Base-by-base conservation (phyloP, 2,113 vertebrate species). In the Melanostigma gelatinosum region DNA sequence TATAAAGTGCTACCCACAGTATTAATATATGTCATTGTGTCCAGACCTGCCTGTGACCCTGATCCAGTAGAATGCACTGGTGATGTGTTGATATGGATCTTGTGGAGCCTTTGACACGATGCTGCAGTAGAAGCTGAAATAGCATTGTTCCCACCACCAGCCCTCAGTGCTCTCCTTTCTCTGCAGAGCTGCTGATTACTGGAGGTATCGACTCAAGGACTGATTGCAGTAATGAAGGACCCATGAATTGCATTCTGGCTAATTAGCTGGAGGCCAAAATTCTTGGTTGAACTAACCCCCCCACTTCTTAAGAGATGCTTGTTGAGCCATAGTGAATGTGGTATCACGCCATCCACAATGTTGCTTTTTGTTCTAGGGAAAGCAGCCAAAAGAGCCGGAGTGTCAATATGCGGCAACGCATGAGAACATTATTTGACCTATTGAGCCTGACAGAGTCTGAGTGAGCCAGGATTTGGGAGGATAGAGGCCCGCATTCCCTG, bases 211-310 rank as follows among this genome's bases (percentile, higher is more conserved):
- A 93, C 87, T 82, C 52, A 11, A 16, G 36, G 66, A 36, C 75
- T 85, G 76, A 87, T 87, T 88, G 86, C 66, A 65, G 60, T 89
- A 90, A 91, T 86, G 87, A 86, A 89, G 72, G 72, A 42, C 54
- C 68, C 80, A 72, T 78, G 85, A 90, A 86, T 86, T 77, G 44
- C 38, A 32, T 64, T 86, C 72, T 75, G 48, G 75, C 69, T 88
- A 46, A 57, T 90, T 89, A 82, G 58, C 79, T 63, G 18, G 29
- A 58, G 65, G 78, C 55, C 32, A 81, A 62, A 24, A 75, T 66
- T 82, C 85, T 88, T 88, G 87, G 85, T 87, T 73, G 58, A 64
- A 15, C 20, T 38, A 42, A 54, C 38, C 46, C 34, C 22, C 4
- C 52, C 8, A 10, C 3, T 29, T 16, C n/a, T 65, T 15, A 24